Percentiles rank a stretch among this genome's conserved stretches.
phyloP scores from a whole-genome alignment of 2,888 invertebrate species.

The Herminia tarsipennalis region DNA sequence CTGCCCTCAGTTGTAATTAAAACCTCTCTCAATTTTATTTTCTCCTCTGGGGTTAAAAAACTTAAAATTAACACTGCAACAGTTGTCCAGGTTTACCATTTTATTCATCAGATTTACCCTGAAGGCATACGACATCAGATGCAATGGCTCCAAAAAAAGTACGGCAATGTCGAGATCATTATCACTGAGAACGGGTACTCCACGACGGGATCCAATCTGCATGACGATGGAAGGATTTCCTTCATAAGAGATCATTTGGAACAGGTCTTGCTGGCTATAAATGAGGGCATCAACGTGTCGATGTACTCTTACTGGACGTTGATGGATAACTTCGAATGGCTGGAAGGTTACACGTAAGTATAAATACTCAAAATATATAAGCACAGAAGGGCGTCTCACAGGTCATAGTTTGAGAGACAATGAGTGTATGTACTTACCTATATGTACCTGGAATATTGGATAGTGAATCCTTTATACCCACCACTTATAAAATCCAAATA shows the following conservation, averaged over 20 bases:
- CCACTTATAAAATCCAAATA: no score
- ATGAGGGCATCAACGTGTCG: not conserved
- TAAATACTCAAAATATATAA: no score
- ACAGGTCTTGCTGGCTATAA: not conserved
- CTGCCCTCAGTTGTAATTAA: no score
- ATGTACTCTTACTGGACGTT: not conserved
- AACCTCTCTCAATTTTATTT: no score
- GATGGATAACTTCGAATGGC: not conserved
- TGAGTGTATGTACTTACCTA: no score
- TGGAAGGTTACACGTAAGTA: not conserved
- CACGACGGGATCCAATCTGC: not conserved
- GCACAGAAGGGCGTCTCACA: no score
- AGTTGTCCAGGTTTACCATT: no score
- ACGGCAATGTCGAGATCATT: not conserved
- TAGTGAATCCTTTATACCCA: no score
- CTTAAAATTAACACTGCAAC: no score
- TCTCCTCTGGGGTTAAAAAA: no score
- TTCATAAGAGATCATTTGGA: not conserved
- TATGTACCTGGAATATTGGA: no score
- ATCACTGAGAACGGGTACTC: constrained; percentile 9
- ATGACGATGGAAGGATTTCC: not conserved
- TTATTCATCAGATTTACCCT: not conserved
- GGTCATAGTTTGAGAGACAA: no score
- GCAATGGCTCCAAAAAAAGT: constrained; percentile 1
- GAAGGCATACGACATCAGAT: constrained; percentile 2